Conservation (phyloP, 2,113 vertebrate genomes). For the Pholis gunnellus region DNA sequence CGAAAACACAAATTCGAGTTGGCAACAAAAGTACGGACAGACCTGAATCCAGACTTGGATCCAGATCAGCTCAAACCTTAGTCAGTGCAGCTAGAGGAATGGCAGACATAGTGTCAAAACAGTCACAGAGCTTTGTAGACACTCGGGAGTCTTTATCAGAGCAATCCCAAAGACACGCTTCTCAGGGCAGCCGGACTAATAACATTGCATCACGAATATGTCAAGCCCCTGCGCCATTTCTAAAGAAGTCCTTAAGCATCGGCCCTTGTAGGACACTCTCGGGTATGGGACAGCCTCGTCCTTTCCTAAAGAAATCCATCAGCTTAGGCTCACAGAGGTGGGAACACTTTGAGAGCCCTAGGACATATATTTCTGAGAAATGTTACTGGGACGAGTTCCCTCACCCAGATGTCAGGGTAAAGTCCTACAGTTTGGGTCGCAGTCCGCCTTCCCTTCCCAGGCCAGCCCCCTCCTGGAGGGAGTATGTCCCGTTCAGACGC, state of each 20-base stretch:
- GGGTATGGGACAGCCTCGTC: conserved; percentile 69
- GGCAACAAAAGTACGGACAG: conserved; percentile 52
- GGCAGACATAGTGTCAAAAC: conserved; percentile 73
- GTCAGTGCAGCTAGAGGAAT: conserved; percentile 74
- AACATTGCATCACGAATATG: conserved; percentile 80
- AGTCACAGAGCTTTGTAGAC: conserved; percentile 58
- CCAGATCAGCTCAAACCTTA: conserved; percentile 67
- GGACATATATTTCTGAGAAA: conserved; percentile 79
- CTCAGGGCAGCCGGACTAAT: conserved; percentile 75
- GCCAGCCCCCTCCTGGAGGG: conserved; percentile 77
- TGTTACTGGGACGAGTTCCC: conserved; percentile 81
- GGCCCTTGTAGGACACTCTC: conserved; percentile 79
- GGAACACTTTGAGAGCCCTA: conserved; percentile 82
- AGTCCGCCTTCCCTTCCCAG: conserved; percentile 65
- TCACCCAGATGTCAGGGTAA: conserved; percentile 73
- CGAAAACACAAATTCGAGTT: conserved; percentile 66
- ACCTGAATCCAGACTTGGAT: conserved; percentile 59
- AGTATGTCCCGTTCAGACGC: conserved; percentile 66
- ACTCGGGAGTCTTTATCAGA: conserved; percentile 61
- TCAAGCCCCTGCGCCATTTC: conserved; percentile 80
- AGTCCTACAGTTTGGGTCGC: conserved; percentile 80
- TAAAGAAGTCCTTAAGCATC: conserved; percentile 83
- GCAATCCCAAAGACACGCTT: conserved; percentile 68
- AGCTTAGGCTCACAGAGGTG: conserved; percentile 84
- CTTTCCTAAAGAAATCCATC: conserved; percentile 83